A percentile compares a stretch with the other conserved stretches of the same genome.
These are phyloP conservation scores for Chroicocephalus ridibundus DNA, from an alignment of 2,113 vertebrate species.

Conservation along the genomic window DNA sequence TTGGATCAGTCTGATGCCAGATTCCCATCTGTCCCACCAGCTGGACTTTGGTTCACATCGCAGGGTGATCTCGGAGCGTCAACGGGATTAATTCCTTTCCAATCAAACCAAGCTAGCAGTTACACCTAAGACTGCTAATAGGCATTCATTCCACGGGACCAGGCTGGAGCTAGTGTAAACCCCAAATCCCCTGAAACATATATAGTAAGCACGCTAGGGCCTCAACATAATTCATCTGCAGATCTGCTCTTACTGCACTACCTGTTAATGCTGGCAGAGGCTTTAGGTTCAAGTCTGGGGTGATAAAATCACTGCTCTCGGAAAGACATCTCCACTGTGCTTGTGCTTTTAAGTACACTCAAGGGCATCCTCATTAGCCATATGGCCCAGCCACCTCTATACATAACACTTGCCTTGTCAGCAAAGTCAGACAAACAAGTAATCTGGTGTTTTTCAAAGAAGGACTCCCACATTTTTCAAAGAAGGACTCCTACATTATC, in stretches of 20 bases:
- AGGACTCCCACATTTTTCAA: neutral
- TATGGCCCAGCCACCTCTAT: neutral
- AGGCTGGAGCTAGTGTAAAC: neutral
- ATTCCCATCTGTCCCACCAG: neutral
- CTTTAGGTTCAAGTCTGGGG: neutral
- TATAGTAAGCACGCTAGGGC: accelerated
- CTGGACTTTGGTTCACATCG: accelerated
- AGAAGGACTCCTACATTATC: neutral
- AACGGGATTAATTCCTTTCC: neutral
- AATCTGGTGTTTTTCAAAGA: neutral
- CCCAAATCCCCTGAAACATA: neutral
- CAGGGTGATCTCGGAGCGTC: accelerated
- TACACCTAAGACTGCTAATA: neutral
- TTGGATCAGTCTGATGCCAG: neutral
- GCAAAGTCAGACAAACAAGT: neutral
- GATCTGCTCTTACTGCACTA: neutral
- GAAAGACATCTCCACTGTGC: neutral
- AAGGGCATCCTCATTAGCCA: neutral
- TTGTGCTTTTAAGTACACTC: neutral
- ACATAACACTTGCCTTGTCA: neutral
- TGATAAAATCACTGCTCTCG: neutral
- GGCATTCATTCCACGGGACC: neutral
- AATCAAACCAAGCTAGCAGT: neutral
- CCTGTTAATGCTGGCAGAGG: neutral
- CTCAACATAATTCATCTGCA: neutral